A percentile compares a stretch with the other conserved stretches of the same genome.
Conservation (phyloP, 2,888 invertebrate genomes). For the Lepidochrysops patricia region DNA sequence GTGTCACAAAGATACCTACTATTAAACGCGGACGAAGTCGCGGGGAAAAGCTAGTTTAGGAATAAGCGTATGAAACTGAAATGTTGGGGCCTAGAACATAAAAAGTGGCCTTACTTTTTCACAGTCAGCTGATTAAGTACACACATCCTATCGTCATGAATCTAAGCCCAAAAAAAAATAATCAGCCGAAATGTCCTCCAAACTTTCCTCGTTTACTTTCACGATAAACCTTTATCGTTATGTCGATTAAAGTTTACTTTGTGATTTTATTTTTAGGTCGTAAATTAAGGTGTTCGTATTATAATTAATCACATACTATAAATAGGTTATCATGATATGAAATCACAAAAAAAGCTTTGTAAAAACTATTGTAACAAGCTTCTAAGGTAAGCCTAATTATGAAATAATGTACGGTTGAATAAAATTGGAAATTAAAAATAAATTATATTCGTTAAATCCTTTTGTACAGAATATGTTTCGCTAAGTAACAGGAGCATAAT, state of each 20-base stretch:
- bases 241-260: not conserved
- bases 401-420: too few relatives aligned
- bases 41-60: too few relatives aligned
- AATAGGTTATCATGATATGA: too few relatives aligned
- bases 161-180: not conserved
- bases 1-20: too few relatives aligned
- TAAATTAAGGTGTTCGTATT: not conserved
- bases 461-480: too few relatives aligned
- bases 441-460: too few relatives aligned
- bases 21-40: too few relatives aligned
- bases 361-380: too few relatives aligned
- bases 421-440: too few relatives aligned
- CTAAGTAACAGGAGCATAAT: too few relatives aligned
- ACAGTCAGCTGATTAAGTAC: not conserved
- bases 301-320: not conserved
- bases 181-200: conserved; percentile 1
- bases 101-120: not conserved
- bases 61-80: not conserved
- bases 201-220: conserved; percentile 11
- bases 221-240: conserved; percentile 8
- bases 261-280: not conserved
- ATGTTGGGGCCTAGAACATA: not conserved
- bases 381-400: too few relatives aligned
- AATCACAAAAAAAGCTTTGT: too few relatives aligned
- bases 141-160: not conserved